These are phyloP conservation scores for Erpobdella octoculata DNA, from an alignment of 2,888 invertebrate genomes.

Conservation along the genomic window DNA sequence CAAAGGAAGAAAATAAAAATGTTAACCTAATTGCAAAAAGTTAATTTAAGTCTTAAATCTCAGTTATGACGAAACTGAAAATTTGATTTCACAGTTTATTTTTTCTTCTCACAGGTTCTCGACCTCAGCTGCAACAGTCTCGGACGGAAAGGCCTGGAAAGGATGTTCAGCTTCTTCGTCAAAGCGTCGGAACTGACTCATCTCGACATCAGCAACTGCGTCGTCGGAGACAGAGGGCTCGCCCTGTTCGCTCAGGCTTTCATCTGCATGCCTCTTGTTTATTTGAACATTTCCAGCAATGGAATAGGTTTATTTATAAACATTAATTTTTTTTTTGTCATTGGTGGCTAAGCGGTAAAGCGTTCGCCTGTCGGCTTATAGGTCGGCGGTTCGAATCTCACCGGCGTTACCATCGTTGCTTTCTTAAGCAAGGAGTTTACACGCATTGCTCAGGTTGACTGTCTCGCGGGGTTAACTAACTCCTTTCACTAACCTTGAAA, in stretches of 20 bases:
- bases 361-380: too few relatives aligned
- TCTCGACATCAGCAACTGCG: constrained; percentile 32
- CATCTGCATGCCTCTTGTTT: constrained; percentile 31
- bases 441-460: too few relatives aligned
- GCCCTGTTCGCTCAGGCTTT: constrained; percentile 29
- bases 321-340: not conserved
- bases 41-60: not conserved
- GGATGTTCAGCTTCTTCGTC: constrained; percentile 31
- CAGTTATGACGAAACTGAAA: too few relatives aligned
- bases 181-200: constrained; percentile 34
- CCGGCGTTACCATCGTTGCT: too few relatives aligned
- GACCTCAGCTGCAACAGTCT: constrained; percentile 32
- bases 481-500: too few relatives aligned
- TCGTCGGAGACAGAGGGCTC: constrained; percentile 29
- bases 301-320: constrained; percentile 7
- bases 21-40: not conserved
- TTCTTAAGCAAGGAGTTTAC: too few relatives aligned
- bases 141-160: constrained; percentile 26
- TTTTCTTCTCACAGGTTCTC: constrained; percentile 27
- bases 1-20: not conserved
- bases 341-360: too few relatives aligned
- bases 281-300: constrained; percentile 32
- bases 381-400: too few relatives aligned
- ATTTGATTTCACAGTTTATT: too few relatives aligned
- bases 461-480: too few relatives aligned